Percentiles rank a stretch among this genome's conserved stretches.
phyloP scores from a whole-genome alignment of 2,797 vertebrate species.

The Dallia pectoralis region DNA sequence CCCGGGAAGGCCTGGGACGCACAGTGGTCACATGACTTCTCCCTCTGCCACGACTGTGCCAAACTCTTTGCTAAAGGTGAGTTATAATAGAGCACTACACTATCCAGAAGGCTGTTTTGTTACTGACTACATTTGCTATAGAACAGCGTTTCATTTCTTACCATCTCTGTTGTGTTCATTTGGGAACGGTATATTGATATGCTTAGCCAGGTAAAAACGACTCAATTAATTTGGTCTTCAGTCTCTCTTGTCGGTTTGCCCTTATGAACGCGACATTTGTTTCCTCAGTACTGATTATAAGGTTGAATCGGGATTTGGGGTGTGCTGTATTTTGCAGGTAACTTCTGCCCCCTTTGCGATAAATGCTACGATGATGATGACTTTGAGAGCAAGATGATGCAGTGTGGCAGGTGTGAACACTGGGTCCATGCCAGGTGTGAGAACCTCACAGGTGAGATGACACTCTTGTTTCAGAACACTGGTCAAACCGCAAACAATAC shows the following conservation, averaged over 20 bases:
- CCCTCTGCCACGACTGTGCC: slow-evolving; percentile 98
- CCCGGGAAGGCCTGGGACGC: slow-evolving; percentile 98
- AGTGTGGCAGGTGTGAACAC: slow-evolving; percentile 90
- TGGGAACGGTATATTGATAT: not conserved
- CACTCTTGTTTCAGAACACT: not conserved
- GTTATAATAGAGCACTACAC: slow-evolving; percentile 1
- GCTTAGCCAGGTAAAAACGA: not conserved
- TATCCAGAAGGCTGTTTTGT: not conserved
- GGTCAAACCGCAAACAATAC: not conserved
- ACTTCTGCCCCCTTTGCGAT: slow-evolving; percentile 95
- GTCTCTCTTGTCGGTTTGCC: not conserved
- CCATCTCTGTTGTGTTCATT: not conserved
- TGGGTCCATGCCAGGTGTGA: slow-evolving; percentile 99
- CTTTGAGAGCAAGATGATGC: slow-evolving; percentile 96
- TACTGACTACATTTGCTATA: not conserved
- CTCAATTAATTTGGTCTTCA: not conserved
- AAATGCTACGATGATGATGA: slow-evolving; percentile 94
- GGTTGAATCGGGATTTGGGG: not conserved
- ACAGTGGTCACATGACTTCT: slow-evolving; percentile 99
- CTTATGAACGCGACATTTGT: not conserved
- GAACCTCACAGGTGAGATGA: slow-evolving; percentile 86
- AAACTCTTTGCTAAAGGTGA: slow-evolving; percentile 98
- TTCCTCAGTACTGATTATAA: not conserved
- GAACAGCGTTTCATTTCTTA: not conserved
- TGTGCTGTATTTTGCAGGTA: slow-evolving; percentile 73